Evolutionary conservation across 2,888 invertebrate species (phyloP), one percentile per base, ranked within the genome.

Genomic region (Caenorhabditis zanzibari): DNA sequence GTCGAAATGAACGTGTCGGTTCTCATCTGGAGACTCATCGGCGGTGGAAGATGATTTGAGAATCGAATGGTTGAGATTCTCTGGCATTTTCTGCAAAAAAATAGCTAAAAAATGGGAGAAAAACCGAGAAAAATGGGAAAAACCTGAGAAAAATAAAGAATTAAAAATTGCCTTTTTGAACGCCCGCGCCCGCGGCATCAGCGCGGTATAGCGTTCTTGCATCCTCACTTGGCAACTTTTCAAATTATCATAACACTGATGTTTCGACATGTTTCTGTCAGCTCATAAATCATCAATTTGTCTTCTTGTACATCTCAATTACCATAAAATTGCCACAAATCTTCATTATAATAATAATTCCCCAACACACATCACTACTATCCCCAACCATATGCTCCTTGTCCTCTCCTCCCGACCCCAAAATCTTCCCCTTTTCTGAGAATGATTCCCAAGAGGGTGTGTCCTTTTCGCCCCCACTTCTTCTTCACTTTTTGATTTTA

Each of bases 401-500:
- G 26, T 54, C 19, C 19, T 12, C 66, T n/a, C n/a, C n/a, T n/a
- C 49, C 47, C 61, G n/a, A 56, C 28, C 16, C 52, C 7, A 49
- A 24, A 26, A 16, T 5, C 24, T 28, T 1, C 16, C 47, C 28
- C 59, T 22, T 41, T 52, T 22, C 52, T 41, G 26, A 22, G 14
- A 22, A 1, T 24, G n/a, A 69, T 69, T 61, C 76, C 76, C 76
- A 22, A 49, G 69, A 19, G 71, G 28, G 71, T 52, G 76, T 76
- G 76, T 76, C 76, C 76, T 76, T 76, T 76, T 76, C 76, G 41
- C 59, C 76, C 59, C 76, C 52, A 52, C 76, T 69, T 52, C 76
- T 77, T 61, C 76, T 61, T 52, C 69, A 69, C 76, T 69, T 77
- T 77, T 77, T 77, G 76, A 77, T 77, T 77, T 77, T 77, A 77